Evolutionary conservation across 2,888 invertebrate species (phyloP), one percentile per base, ranked within the genome.

Genomic region (Thalpophila matura): DNA sequence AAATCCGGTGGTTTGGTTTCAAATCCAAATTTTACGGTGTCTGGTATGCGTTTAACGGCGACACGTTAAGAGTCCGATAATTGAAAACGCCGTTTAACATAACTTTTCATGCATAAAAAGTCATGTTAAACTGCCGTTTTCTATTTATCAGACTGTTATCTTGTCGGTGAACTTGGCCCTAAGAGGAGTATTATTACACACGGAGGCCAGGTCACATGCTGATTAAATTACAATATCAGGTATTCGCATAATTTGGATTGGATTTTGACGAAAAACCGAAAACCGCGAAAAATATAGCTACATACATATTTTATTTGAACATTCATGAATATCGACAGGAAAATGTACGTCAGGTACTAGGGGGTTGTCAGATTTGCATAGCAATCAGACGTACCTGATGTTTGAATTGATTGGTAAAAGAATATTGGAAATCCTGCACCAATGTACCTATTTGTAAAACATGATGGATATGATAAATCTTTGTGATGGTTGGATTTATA

Each of bases 361-460:
- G 35, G 26, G 29, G 22, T 20, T 37, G 26, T 14, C 38, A 45
- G 68, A 67, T 67, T 67, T 74, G 74, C 67, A 67, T 67, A 67
- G 68, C 57, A 74, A 74, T 74, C 68, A 50, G 29, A 74, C 38
- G 67, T 35, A 18, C 45, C 45, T 47, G 42, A 56, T 50, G 18
- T 74, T 62, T 35, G 68, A 67, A 66, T 43, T 66, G 63, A 64
- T 47, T 62, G 33, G n/a, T 62, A 14, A 20, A 47, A 40, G 33
- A 62, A 47, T 47, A 33, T 71, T 62, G 62, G 46, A 6, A 64
- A 35, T 33, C 26, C 33, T 6, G n/a, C 7, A 14, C 33, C n/a
- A 2, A 5, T 14, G n/a, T 33, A 33, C 1, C 6, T 33, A 12
- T 31, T 24, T 24, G n/a, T n/a, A n/a, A n/a, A n/a, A n/a, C n/a